Conservation (phyloP, 2,888 invertebrate species). For the Drosophila aldrichi region DNA sequence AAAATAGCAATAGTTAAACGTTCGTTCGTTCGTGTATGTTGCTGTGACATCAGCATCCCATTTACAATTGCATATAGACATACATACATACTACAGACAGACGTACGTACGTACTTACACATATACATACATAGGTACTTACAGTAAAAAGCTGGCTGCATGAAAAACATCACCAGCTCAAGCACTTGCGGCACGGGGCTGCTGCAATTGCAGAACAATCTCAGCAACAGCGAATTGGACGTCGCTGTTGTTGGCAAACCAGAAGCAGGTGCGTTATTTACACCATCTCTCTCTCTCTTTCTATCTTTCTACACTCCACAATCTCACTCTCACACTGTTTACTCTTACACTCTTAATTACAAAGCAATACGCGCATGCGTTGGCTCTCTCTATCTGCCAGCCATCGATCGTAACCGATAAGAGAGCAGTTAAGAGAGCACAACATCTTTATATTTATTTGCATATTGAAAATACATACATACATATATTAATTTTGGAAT, state of each 20-base stretch:
- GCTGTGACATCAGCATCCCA: constrained; percentile 51
- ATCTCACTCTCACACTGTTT: not conserved
- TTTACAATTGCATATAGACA: constrained; percentile 5
- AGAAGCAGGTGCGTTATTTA: constrained; percentile 78
- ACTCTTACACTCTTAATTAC: constrained; percentile 21
- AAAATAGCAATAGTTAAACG: constrained; percentile 24
- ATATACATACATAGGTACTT: constrained; percentile 1
- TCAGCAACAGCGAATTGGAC: constrained; percentile 73
- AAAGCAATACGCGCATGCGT: constrained; percentile 15
- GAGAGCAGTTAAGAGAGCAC: constrained; percentile 18
- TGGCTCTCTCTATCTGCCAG: constrained; percentile 8
- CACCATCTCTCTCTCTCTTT: constrained; percentile 9
- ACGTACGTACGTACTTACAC: constrained; percentile 4
- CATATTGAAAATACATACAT: constrained; percentile 7
- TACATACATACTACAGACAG: not conserved
- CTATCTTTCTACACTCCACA: not conserved
- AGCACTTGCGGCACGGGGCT: constrained; percentile 83
- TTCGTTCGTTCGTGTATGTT: constrained; percentile 2
- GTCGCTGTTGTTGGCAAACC: constrained; percentile 76
- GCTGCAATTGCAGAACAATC: constrained; percentile 84
- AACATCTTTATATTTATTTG: constrained; percentile 37
- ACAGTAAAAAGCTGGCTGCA: constrained; percentile 70
- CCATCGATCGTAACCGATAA: constrained; percentile 26
- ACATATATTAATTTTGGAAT: not conserved
- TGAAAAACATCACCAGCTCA: constrained; percentile 84